Evolutionary conservation across 92 coral and sea anemone genomes (phyloP), one percentile per base, ranked within the genome.

Genomic region (Scolanthus callimorphus): DNA sequence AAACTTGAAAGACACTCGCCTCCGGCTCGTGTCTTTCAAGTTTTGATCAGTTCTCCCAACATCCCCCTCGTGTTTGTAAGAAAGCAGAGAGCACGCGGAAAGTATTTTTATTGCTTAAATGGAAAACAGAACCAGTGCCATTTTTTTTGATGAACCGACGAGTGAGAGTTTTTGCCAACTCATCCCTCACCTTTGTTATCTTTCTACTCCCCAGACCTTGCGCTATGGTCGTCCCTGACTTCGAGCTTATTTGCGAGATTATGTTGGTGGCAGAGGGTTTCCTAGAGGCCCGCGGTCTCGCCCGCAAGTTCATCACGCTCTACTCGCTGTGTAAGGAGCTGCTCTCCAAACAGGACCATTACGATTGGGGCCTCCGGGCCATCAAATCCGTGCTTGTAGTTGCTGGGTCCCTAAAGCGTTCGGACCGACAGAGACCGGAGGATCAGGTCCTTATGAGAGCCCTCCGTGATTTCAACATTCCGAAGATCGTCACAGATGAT

Each of bases 241-340:
- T 94, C 56, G 99, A 94, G 73, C 82, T 94, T 41, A 94, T 94
- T 57, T 94, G 99, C 51, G 99, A 94, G 80, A 94, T 94, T 84
- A 94, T 94, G 99, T 89, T 94, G 96, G 99, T 94, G 57, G 99
- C 99, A 41, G 99, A 94, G 69, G 99, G 99, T 20, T 94, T 94
- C 54, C 78, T 94, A 15, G 99, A 94, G 56, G 96, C 99, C 19
- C 89, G 99, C 27, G 89, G 70, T 13, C 45, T 94, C 67, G 99
- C 99, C 41, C 76, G 99, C 27, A 94, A 94, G 64, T 94, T 94
- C 41, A 94, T 94, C 74, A 94, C 99, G 25, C 74, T 94, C 11
- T 94, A 94, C 77, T 94, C 99, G 2, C 80, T 94, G 38, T 94
- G 99, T 62, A 94, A 94, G 70, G 99, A 94, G 45, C 84, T 94